Base-by-base conservation (phyloP, 1,140 invertebrate species). In the Wasmannia auropunctata region DNA sequence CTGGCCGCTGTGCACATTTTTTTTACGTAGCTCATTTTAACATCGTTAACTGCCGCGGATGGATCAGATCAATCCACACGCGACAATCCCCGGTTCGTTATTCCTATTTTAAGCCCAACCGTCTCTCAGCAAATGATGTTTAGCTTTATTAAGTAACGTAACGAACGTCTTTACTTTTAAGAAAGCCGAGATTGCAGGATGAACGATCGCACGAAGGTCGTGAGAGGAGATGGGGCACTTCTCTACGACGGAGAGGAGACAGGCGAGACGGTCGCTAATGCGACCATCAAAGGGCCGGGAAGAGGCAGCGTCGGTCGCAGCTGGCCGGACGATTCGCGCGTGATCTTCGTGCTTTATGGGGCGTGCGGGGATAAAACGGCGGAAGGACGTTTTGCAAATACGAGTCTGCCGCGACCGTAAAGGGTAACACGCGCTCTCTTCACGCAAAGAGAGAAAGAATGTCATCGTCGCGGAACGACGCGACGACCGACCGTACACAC, bases 381-480 rank as follows among this genome's bases (percentile, higher is more conserved):
- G 46, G 69, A 56, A 87, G 60, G 62, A 86, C 70, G 37, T 87
- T 83, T 83, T 70, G 81, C 86, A 87, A 87, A 85, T 85, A 87
- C 25, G 72, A 87, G 70, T 51, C 60, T 69, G 62, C 62, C 70
- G 28, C 69, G 60, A 67, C 56, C 81, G 54, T 87, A 76, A 87
- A 87, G 70, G 63, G 81, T 37, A 51, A 37, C 58, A 40, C 10
- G 28, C 22, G 28, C 22, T 76, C 40, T 31, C 56, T 58, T 65
- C 37, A 14, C 28, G 62, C 81, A 25, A 58, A 69, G 62, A 72
- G 67, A 83, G 31, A 80, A 80, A 69, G 46, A 69, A 51, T 28
- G 31, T 83, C 79, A 51, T 83, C 67, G 37, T 83, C 79, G 51
- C 22, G 51, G 40, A 83, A 83, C 67, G 79, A 81, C 37, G 51